Base-by-base conservation (phyloP, 2,113 vertebrate species). In the Jacana jacana region DNA sequence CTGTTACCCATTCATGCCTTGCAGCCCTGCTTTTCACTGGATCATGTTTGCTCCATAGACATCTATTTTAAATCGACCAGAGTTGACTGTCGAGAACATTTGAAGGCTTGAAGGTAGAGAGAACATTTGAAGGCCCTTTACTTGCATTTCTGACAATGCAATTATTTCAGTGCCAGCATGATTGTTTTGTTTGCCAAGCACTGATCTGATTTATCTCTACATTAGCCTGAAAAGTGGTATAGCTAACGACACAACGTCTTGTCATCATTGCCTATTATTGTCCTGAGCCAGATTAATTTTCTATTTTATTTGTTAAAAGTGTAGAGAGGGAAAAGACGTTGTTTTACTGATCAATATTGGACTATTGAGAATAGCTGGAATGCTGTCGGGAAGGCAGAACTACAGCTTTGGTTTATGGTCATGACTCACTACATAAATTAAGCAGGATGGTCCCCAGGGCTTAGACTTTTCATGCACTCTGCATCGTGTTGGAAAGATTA, bases 391-490 rank as follows among this genome's bases (percentile, higher is more conserved):
- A 93, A 95, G 57, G 55, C 71, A 91, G 64, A 96, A 42, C 49
- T 83, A 64, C 68, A 78, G 75, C 70, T 51, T 85, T 78, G 81
- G 7, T 72, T 88, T 89, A 69, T 48, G 27, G 40, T 78, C 82
- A 68, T 95, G 91, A 94, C 71, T 94, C 82, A 83, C 70, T 58
- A 46, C 71, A 81, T 92, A 91, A 95, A 92, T 96, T 94, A 97
- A 95, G 76, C 81, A 58, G 25, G 81, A 76, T 81, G 28, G 51
- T 77, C 95, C 72, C 92, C 58, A 81, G 87, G 89, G 91, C 40
- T 75, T 73, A 91, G 63, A 60, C 58, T 85, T 91, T 69, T 84
- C 78, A 69, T 87, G 83, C 70, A 83, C 73, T 94, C 85, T 93
- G 64, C 60, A 8, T 77, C 78, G 33, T 35, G 82, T 82, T 94